Conservation (phyloP, 1,140 invertebrate species). For the Macrotrachela quadricornifera region DNA sequence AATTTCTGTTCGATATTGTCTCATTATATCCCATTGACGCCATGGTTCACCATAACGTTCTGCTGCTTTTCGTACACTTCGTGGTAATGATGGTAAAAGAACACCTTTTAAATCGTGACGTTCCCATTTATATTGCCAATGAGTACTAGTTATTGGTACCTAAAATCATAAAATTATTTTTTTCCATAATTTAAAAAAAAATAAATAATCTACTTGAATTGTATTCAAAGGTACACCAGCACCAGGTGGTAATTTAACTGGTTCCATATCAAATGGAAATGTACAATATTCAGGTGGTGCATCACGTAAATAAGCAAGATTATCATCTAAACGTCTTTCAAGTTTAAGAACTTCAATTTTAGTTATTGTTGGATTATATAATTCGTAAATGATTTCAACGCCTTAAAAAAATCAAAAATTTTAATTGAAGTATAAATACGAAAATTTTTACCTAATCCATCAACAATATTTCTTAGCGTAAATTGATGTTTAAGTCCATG, state of each 20-base stretch:
- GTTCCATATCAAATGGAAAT: constrained; percentile 72
- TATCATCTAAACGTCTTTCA: constrained; percentile 75
- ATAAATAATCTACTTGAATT: constrained; percentile 41
- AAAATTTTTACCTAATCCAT: constrained; percentile 44
- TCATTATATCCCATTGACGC: constrained; percentile 9
- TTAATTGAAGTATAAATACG: background rate
- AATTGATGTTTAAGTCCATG: constrained; percentile 60
- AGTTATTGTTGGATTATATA: constrained; percentile 79
- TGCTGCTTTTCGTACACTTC: background rate
- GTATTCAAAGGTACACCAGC: constrained; percentile 61
- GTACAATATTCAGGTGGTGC: constrained; percentile 76
- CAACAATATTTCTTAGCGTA: constrained; percentile 71
- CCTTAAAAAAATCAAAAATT: constrained; percentile 33
- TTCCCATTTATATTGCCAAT: constrained; percentile 69
- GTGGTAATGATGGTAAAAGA: background rate
- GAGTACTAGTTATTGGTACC: constrained; percentile 56
- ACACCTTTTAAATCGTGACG: constrained; percentile 49
- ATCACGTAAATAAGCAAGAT: constrained; percentile 72
- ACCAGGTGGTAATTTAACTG: constrained; percentile 51
- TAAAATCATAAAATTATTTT: constrained; percentile 17
- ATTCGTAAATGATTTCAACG: constrained; percentile 61
- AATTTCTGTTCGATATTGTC: constrained; percentile 2
- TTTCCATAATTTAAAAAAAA: background rate
- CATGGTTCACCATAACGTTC: background rate
- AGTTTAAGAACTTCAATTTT: constrained; percentile 67